Conservation (phyloP, 1,140 invertebrate genomes). For the Macrotrachela quadricornifera region DNA sequence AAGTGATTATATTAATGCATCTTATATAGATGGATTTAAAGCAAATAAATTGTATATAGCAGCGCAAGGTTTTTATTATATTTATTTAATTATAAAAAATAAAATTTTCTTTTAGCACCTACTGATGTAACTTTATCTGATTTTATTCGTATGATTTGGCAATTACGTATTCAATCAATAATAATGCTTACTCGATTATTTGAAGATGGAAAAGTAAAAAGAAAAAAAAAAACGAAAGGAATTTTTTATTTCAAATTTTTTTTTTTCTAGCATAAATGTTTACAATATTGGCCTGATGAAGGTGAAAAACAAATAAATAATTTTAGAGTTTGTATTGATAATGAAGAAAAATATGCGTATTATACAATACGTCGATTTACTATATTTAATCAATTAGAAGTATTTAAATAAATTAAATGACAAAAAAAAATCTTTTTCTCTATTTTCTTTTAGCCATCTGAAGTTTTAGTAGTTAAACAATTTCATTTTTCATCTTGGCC, state of each 20-base stretch:
- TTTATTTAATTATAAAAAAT: too few relatives aligned
- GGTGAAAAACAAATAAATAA: constrained; percentile 55
- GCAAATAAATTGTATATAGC: constrained; percentile 5
- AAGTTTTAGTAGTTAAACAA: neutral
- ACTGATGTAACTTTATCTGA: constrained; percentile 7
- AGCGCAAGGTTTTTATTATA: neutral
- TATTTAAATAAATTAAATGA: neutral
- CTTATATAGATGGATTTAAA: constrained; percentile 58
- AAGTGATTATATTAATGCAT: constrained; percentile 79
- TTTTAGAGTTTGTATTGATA: constrained; percentile 61
- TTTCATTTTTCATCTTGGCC: constrained; percentile 13
- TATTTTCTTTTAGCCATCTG: constrained; percentile 9
- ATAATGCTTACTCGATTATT: constrained; percentile 13
- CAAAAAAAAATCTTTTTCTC: too few relatives aligned
- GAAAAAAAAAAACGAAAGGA: too few relatives aligned
- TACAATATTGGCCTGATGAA: constrained; percentile 77
- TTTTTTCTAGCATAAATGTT: constrained; percentile 59
- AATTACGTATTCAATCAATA: constrained; percentile 2
- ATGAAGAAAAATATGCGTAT: constrained; percentile 72
- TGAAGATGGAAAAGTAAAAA: constrained; percentile 8
- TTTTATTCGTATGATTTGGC: constrained; percentile 9
- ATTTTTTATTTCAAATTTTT: neutral
- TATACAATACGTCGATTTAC: constrained; percentile 68
- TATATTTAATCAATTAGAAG: constrained; percentile 38
- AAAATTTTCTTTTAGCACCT: constrained; percentile 1